Percentiles rank a stretch among this genome's conserved stretches.
Evolutionary conservation across 2,797 vertebrate genomes (phyloP).

Genomic region (Buceros bicornis): DNA sequence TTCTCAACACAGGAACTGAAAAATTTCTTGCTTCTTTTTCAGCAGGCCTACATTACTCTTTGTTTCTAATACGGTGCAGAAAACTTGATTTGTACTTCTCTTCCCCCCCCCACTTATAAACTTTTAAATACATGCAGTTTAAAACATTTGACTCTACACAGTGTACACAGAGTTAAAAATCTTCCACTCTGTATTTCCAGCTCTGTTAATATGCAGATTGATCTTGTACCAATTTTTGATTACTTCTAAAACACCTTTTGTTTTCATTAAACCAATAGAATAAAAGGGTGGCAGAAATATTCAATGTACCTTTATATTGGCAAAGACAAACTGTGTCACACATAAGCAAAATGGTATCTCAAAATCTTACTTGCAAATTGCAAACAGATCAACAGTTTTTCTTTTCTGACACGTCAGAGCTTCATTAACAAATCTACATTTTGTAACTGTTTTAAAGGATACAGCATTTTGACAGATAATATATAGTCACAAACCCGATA

Average conservation of each 20-base stretch:
- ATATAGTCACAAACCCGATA: not conserved
- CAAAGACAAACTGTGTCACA: not conserved
- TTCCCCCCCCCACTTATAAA: not conserved
- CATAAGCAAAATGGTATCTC: not conserved
- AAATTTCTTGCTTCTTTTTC: not conserved
- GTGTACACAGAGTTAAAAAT: not conserved
- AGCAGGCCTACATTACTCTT: not conserved
- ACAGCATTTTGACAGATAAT: not conserved
- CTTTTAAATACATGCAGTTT: not conserved
- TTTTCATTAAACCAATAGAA: not conserved
- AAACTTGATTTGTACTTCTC: not conserved
- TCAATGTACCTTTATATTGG: not conserved
- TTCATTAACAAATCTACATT: not conserved
- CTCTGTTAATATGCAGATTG: not conserved
- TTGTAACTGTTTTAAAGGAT: not conserved
- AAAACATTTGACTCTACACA: not conserved
- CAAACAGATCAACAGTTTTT: not conserved
- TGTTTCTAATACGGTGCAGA: not conserved
- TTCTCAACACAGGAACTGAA: not conserved
- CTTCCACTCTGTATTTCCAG: not conserved
- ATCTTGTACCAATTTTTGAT: not conserved
- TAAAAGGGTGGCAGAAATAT: not conserved
- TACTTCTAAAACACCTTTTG: not conserved
- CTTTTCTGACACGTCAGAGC: not conserved
- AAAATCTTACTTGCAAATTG: not conserved